Percentiles rank a stretch among this genome's conserved stretches.
Conservation (phyloP, 1,140 invertebrate genomes). For the Euura lappo region DNA sequence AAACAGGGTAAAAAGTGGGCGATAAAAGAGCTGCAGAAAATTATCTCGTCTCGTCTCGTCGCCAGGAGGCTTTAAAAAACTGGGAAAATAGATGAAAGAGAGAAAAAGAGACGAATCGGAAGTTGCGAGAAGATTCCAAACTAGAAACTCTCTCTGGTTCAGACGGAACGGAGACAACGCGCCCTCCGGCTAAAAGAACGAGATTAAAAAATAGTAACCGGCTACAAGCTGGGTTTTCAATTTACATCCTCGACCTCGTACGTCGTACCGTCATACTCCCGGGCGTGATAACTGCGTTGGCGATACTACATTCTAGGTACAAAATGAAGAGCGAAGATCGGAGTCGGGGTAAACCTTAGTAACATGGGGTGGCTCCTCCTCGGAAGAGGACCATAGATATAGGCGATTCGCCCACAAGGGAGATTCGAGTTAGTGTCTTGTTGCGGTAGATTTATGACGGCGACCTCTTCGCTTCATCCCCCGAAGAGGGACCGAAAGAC, state of each 20-base stretch:
- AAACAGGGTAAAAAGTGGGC: too few relatives aligned
- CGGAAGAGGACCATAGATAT: too few relatives aligned
- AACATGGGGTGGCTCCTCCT: too few relatives aligned
- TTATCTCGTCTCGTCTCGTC: too few relatives aligned
- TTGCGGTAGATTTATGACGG: slow-evolving; percentile 6
- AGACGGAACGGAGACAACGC: too few relatives aligned
- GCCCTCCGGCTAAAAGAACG: background rate
- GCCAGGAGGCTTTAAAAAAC: too few relatives aligned
- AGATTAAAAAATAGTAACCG: slow-evolving; percentile 3
- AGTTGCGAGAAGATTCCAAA: background rate
- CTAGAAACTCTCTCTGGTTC: background rate
- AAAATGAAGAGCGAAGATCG: too few relatives aligned
- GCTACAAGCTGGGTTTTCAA: background rate
- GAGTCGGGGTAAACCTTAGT: background rate
- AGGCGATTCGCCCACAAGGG: slow-evolving; percentile 6
- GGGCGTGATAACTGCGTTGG: background rate
- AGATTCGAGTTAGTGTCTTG: slow-evolving; percentile 8
- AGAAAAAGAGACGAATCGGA: too few relatives aligned
- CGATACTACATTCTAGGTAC: background rate
- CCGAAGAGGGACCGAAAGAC: background rate
- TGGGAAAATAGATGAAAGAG: too few relatives aligned
- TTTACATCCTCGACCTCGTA: background rate
- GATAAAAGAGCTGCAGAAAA: too few relatives aligned
- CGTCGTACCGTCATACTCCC: background rate
- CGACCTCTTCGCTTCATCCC: background rate